Conservation (phyloP, 2,113 vertebrate species). For the Ammodytes dubius region DNA sequence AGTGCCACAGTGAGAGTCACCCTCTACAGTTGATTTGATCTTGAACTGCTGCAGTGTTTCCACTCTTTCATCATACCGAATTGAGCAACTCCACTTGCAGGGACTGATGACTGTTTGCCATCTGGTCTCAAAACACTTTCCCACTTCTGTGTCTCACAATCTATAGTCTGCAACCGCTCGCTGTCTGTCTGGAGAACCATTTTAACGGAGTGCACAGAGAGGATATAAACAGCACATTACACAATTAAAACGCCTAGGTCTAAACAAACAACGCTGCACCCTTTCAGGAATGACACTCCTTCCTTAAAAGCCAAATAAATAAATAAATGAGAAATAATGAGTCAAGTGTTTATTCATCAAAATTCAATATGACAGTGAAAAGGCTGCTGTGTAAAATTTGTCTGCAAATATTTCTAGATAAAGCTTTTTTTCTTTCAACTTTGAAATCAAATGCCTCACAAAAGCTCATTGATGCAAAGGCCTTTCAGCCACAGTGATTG, state of each 20-base stretch:
- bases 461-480: conserved; percentile 66
- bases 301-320: conserved; percentile 13
- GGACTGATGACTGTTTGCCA: conserved; percentile 44
- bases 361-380: conserved; percentile 42
- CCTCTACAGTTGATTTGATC: not conserved
- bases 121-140: conserved; percentile 58
- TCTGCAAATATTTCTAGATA: conserved; percentile 42
- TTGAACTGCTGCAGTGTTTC: not conserved
- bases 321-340: conserved; percentile 8
- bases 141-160: conserved; percentile 39
- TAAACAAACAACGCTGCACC: conserved; percentile 18
- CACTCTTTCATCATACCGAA: conserved; percentile 42
- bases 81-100: conserved; percentile 49
- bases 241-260: conserved; percentile 18
- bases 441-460: conserved; percentile 67
- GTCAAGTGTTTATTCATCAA: conserved; percentile 41
- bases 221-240: conserved; percentile 15
- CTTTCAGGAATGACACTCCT: not conserved
- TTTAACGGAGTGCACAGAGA: conserved; percentile 20
- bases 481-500: conserved; percentile 68
- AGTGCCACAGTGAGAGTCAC: not conserved
- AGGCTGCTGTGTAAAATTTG: conserved; percentile 34
- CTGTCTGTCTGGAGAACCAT: conserved; percentile 6
- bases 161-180: conserved; percentile 17
- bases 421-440: conserved; percentile 51